Conservation (phyloP, 2,888 invertebrate species). For the Prenolepis imparis region DNA sequence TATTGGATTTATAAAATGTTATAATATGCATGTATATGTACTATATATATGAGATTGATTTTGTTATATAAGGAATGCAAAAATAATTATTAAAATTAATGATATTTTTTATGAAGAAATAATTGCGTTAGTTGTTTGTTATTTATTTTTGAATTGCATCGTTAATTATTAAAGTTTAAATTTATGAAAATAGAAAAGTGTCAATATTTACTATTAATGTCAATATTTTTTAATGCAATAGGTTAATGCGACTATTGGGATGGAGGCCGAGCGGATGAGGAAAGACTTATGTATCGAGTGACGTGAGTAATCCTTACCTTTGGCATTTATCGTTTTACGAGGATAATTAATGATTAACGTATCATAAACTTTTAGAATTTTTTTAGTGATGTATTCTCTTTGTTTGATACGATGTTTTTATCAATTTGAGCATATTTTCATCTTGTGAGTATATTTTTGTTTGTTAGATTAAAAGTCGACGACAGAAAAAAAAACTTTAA, state of each 20-base stretch:
- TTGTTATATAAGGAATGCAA: neutral
- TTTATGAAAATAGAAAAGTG: neutral
- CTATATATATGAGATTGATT: neutral
- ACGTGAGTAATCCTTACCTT: neutral
- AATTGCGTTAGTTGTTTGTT: neutral
- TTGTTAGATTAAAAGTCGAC: neutral
- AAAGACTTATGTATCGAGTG: neutral
- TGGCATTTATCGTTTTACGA: neutral
- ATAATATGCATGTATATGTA: neutral
- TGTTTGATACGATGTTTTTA: conserved; percentile 1
- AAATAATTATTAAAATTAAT: neutral
- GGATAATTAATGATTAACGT: neutral
- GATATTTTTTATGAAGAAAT: neutral
- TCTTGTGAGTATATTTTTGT: neutral
- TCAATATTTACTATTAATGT: neutral
- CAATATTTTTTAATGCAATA: neutral
- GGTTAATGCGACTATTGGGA: neutral
- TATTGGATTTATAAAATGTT: neutral
- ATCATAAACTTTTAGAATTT: neutral
- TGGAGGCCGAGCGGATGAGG: neutral
- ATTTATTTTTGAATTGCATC: neutral
- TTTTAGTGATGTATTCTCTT: neutral
- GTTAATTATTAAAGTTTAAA: neutral
- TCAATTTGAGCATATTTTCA: neutral
- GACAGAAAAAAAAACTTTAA: neutral